A percentile compares a stretch with the other conserved stretches of the same genome.
Evolutionary conservation across 2,797 vertebrate species (phyloP).

Genomic region (Liparis tanakae): DNA sequence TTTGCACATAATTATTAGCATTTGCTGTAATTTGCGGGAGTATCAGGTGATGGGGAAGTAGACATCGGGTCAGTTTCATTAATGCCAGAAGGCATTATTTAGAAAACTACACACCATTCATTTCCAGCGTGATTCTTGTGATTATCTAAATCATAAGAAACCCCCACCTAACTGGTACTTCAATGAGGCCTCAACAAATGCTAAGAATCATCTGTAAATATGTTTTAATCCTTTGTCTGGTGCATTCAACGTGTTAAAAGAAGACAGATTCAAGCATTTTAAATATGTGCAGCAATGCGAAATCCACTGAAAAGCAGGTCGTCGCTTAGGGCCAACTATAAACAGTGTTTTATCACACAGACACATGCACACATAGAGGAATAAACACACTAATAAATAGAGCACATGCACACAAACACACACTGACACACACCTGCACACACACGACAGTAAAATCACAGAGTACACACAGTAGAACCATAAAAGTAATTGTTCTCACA

Average conservation of each 20-base stretch:
- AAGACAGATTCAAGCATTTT: constrained; percentile 36
- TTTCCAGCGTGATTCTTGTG: constrained; percentile 48
- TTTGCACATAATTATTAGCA: constrained; percentile 74
- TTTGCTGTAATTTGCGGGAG: constrained; percentile 61
- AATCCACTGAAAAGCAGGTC: constrained; percentile 44
- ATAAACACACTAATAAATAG: constrained; percentile 31
- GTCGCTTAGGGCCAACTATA: constrained; percentile 41
- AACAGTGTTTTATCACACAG: constrained; percentile 39
- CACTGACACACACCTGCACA: constrained; percentile 33
- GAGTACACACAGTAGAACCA: neutral
- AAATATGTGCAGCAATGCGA: constrained; percentile 24
- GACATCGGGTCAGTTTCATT: constrained; percentile 47
- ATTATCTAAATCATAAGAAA: constrained; percentile 46
- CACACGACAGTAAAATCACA: constrained; percentile 18
- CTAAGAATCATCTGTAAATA: constrained; percentile 71
- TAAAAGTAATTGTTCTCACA: constrained; percentile 19
- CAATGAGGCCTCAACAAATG: constrained; percentile 52
- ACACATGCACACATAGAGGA: constrained; percentile 52
- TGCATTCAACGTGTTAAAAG: constrained; percentile 39
- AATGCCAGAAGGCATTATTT: constrained; percentile 52
- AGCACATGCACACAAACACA: constrained; percentile 60
- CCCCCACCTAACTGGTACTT: constrained; percentile 31
- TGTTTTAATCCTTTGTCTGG: constrained; percentile 58
- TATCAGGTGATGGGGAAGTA: constrained; percentile 44
- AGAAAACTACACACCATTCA: constrained; percentile 57